Evolutionary conservation across 2,888 invertebrate genomes (phyloP).

Genomic region (Eurytoma adleriae): DNA sequence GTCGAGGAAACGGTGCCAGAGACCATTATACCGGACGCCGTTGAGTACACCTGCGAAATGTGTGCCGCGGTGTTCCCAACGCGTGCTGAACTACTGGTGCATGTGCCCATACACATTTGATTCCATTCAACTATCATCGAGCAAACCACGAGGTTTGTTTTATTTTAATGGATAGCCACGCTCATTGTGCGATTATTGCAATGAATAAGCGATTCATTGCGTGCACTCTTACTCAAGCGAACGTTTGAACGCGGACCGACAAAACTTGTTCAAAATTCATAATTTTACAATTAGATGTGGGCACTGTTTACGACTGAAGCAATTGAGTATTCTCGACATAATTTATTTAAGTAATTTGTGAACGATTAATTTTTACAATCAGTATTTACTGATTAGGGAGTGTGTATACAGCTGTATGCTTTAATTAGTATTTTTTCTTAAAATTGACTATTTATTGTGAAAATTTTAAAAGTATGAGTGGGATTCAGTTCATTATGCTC

Average conservation of each 20-base stretch:
- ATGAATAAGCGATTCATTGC: not conserved
- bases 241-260: not conserved
- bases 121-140: conserved; percentile 62
- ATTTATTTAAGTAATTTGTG: conserved; percentile 35
- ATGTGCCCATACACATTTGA: conserved; percentile 91
- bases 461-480: conserved; percentile 22
- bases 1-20: conserved; percentile 77
- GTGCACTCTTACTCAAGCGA: not conserved
- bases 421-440: conserved; percentile 29
- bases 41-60: conserved; percentile 88
- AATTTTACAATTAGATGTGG: conserved; percentile 30
- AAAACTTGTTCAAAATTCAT: conserved; percentile 22
- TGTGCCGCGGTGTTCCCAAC: conserved; percentile 86
- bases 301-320: conserved; percentile 37
- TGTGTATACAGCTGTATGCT: not conserved
- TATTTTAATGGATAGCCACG: conserved; percentile 27
- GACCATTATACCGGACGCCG: conserved; percentile 78
- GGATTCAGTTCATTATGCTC: conserved; percentile 26
- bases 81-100: conserved; percentile 84
- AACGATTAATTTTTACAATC: conserved; percentile 36
- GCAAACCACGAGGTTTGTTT: conserved; percentile 52
- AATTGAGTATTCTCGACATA: conserved; percentile 42
- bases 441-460: conserved; percentile 46
- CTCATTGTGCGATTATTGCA: not conserved
- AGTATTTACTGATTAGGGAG: conserved; percentile 38